Conservation (phyloP, 2,888 invertebrate genomes). For the Oligia latruncula region DNA sequence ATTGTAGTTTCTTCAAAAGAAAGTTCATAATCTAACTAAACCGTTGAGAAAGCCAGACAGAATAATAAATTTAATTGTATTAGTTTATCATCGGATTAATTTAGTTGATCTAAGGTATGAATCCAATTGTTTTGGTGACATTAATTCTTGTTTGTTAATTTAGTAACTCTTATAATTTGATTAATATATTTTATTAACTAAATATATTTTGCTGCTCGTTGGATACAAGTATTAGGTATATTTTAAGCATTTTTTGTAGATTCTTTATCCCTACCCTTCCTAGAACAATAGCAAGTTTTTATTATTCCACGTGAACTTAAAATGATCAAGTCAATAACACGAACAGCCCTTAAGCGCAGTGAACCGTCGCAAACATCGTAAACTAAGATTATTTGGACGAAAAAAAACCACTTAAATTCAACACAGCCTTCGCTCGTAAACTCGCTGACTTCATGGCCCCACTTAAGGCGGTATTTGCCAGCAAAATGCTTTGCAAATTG, state of each 20-base stretch:
- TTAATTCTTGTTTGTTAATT: slow-evolving; percentile 8
- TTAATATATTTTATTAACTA: neutral
- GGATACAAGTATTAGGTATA: too few relatives aligned
- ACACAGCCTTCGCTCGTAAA: slow-evolving; percentile 37
- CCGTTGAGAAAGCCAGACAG: slow-evolving; percentile 8
- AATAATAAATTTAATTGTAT: slow-evolving; percentile 19
- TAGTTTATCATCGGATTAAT: slow-evolving; percentile 13
- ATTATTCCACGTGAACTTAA: slow-evolving; percentile 15
- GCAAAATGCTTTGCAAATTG: slow-evolving; percentile 80
- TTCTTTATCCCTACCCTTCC: neutral
- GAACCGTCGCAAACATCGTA: slow-evolving; percentile 54
- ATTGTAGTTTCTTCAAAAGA: slow-evolving; percentile 1
- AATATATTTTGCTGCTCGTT: neutral
- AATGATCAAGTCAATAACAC: slow-evolving; percentile 26
- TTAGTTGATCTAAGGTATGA: neutral
- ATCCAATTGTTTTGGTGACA: slow-evolving; percentile 19
- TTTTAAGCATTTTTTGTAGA: neutral
- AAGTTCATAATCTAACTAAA: slow-evolving; percentile 2
- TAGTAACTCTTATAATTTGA: neutral
- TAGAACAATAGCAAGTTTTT: neutral
- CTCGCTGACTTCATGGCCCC: slow-evolving; percentile 61
- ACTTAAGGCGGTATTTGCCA: slow-evolving; percentile 69
- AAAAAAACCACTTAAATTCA: slow-evolving; percentile 47
- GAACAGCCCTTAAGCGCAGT: slow-evolving; percentile 33
- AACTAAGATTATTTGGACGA: slow-evolving; percentile 44